phyloP scores from a whole-genome alignment of 64 coral and sea anemone species.

The Dendronephthya gigantea region DNA sequence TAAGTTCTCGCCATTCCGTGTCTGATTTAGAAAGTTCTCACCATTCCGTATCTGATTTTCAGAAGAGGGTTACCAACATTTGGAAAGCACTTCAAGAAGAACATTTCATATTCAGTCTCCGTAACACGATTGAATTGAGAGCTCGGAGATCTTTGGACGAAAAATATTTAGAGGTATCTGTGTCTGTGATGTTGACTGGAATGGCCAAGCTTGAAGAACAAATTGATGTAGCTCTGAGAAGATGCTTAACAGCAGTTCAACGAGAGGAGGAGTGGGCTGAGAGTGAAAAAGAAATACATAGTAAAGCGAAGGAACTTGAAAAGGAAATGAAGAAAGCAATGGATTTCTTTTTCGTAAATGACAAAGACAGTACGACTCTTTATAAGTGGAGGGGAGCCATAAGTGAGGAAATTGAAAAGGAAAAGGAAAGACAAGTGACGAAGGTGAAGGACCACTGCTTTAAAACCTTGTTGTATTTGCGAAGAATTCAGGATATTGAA shows the following conservation, averaged over 20 bases:
- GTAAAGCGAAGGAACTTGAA: not conserved
- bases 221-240: too few relatives aligned
- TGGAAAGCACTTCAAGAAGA: not conserved
- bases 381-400: not conserved
- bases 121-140: too few relatives aligned
- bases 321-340: not conserved
- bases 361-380: not conserved
- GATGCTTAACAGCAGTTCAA: not conserved
- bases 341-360: not conserved
- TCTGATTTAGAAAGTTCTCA: too few relatives aligned
- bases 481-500: not conserved
- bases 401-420: not conserved
- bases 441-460: not conserved
- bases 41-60: not conserved
- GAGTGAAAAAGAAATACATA: not conserved
- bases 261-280: not conserved
- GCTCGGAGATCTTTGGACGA: too few relatives aligned
- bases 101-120: not conserved
- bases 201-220: too few relatives aligned
- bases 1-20: too few relatives aligned
- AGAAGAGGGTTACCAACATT: not conserved
- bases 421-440: not conserved
- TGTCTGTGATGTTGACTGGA: too few relatives aligned
- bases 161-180: too few relatives aligned
- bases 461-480: not conserved